A percentile compares a stretch with the other conserved stretches of the same genome.
Evolutionary conservation across 2,113 vertebrate genomes (phyloP).

Genomic region (Spea bombifrons): DNA sequence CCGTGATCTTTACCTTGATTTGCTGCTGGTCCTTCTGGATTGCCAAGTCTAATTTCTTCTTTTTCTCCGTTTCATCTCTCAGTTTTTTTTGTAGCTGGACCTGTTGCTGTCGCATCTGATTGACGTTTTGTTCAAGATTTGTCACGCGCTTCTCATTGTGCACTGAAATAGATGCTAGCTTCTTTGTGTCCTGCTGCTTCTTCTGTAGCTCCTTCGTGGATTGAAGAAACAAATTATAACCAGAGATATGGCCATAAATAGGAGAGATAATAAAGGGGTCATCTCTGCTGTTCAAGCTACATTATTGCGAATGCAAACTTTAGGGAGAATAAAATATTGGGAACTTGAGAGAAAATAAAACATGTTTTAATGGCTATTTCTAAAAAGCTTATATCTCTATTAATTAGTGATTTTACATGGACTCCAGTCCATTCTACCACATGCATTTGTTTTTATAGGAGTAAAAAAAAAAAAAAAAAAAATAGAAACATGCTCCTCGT

Average conservation of each 20-base stretch:
- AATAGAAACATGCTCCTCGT: no score
- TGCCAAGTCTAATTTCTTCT: slow-evolving; percentile 64
- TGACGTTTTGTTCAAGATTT: slow-evolving; percentile 74
- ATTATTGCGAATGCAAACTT: neutral
- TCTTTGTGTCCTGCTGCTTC: slow-evolving; percentile 69
- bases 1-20: slow-evolving; percentile 64
- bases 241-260: neutral
- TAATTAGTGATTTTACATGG: no score
- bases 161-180: slow-evolving; percentile 68
- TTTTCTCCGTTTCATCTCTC: slow-evolving; percentile 64
- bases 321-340: no score
- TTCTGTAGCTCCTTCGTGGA: slow-evolving; percentile 65
- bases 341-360: slow-evolving; percentile 1
- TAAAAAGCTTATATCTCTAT: no score
- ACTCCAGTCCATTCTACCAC: no score
- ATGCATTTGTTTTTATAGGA: no score
- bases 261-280: no score
- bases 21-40: slow-evolving; percentile 68
- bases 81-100: slow-evolving; percentile 69
- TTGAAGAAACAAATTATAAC: neutral
- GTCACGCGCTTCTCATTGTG: slow-evolving; percentile 71
- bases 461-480: no score
- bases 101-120: slow-evolving; percentile 75
- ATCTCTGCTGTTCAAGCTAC: neutral
- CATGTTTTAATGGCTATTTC: no score